These are phyloP conservation scores for Melanostigma gelatinosum DNA, from an alignment of 2,113 vertebrate genomes.

Conservation along the genomic window DNA sequence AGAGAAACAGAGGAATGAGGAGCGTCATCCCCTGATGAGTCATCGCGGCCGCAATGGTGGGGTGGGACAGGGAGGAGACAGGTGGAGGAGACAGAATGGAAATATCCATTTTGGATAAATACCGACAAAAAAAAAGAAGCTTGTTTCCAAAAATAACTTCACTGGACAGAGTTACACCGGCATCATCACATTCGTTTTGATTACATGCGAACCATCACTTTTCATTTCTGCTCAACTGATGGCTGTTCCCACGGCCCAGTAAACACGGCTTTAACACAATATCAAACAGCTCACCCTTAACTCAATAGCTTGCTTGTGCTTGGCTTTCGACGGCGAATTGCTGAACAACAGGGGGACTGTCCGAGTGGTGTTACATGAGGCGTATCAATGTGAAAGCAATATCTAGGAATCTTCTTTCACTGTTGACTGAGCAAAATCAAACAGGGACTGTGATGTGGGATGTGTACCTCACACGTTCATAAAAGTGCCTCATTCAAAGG, in stretches of 20 bases:
- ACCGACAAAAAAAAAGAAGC: conserved; percentile 25
- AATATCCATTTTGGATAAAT: conserved; percentile 68
- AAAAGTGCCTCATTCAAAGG: neutral
- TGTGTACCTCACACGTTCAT: neutral
- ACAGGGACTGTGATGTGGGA: conserved; percentile 2
- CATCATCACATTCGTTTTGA: conserved; percentile 47
- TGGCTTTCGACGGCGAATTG: conserved; percentile 44
- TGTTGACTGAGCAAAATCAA: conserved; percentile 43
- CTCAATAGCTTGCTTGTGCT: conserved; percentile 24
- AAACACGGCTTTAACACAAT: conserved; percentile 44
- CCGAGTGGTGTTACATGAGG: conserved; percentile 43
- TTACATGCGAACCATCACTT: conserved; percentile 26
- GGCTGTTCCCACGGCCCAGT: conserved; percentile 37
- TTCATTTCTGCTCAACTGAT: conserved; percentile 46
- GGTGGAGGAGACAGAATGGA: conserved; percentile 48
- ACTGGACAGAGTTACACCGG: conserved; percentile 20
- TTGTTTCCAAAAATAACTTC: conserved; percentile 41
- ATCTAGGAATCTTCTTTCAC: conserved; percentile 43
- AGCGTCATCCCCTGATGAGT: conserved; percentile 63
- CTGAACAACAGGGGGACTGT: conserved; percentile 46
- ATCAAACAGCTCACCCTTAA: conserved; percentile 43
- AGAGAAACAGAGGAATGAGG: conserved; percentile 61
- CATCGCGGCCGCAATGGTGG: conserved; percentile 64
- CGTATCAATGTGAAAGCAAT: conserved; percentile 34
- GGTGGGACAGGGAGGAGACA: conserved; percentile 56